Percentiles rank a stretch among this genome's conserved stretches.
phyloP scores from a whole-genome alignment of 2,888 invertebrate genomes.

The Noctua pronuba region DNA sequence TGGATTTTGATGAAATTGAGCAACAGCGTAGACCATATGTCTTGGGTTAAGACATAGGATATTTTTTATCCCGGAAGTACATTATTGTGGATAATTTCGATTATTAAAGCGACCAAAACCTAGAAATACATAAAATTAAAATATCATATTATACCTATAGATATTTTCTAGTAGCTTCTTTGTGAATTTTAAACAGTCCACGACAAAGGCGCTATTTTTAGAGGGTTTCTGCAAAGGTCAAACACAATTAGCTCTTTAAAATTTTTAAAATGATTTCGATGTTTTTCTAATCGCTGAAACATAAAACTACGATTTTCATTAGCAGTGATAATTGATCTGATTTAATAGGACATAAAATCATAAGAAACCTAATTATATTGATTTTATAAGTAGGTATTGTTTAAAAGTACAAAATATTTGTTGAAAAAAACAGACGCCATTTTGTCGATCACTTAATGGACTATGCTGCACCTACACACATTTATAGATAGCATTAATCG shows the following conservation, averaged over 20 bases:
- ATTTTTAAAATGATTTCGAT: slow-evolving; percentile 13
- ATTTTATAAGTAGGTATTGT: background rate
- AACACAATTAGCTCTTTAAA: background rate
- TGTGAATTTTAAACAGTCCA: background rate
- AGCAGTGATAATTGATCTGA: background rate
- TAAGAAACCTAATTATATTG: background rate
- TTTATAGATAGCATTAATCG: background rate
- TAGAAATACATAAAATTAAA: no score
- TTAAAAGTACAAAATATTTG: background rate
- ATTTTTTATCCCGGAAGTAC: no score
- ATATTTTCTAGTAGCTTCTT: background rate
- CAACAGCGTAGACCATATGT: background rate
- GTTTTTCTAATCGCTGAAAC: background rate
- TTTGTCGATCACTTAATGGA: background rate
- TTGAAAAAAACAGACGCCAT: background rate
- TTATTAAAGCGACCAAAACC: no score
- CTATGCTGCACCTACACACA: background rate
- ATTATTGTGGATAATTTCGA: no score
- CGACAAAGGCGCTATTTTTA: background rate
- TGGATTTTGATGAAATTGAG: background rate
- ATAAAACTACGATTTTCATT: slow-evolving; percentile 11
- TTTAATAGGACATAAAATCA: slow-evolving; percentile 17
- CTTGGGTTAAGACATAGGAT: background rate
- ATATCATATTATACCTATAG: background rate
- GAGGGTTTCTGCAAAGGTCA: background rate